Base-by-base conservation (phyloP, 37 sponge, comb jelly and placozoan species). In the Lycopodina hypogea region DNA sequence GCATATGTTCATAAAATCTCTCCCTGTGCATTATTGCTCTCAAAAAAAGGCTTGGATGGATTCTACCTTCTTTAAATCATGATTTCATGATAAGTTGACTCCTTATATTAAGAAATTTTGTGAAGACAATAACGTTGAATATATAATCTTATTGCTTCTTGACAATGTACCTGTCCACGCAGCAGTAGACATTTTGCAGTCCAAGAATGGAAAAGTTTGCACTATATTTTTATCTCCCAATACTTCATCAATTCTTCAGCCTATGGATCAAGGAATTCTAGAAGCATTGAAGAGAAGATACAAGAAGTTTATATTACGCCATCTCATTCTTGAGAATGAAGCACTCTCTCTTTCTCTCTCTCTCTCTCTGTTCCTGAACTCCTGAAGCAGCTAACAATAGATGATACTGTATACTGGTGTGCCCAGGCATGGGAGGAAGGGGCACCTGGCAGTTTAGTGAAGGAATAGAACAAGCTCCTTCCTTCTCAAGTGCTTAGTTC, bases 361-460 rank as follows among this genome's bases (percentile, higher is more conserved):
- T n/a, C n/a, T n/a, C 23, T 60, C 26, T 28, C 61, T 22, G 24
- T 60, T 60, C 61, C 61, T 60, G 61, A 11, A 60, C 6, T 60
- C 24, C 23, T 60, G 61, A 60, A 60, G 24, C 19, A 22, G 61
- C 24, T 60, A 28, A 60, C 61, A 60, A 60, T 60, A 23, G 24
- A 60, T 7, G n/a, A 60, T n/a, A 28, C 61, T 60, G 61, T 60
- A 21, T 60, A 60, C 61, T 60, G 61, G 61, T n/a, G n/a, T n/a
- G n/a, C n/a, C n/a, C n/a, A n/a, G n/a, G n/a, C n/a, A n/a, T n/a
- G n/a, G n/a, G n/a, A 60, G 24, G 61, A 60, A 60, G 24, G 6
- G 24, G 24, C 26, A 28, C 9, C 15, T 58, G 21, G 11, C 30
- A 59, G 67, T 39, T 24, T 63, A 35, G 24, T 45, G 12, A 78